phyloP scores from a whole-genome alignment of 2,113 vertebrate species.

The Haplochromis burtoni region DNA sequence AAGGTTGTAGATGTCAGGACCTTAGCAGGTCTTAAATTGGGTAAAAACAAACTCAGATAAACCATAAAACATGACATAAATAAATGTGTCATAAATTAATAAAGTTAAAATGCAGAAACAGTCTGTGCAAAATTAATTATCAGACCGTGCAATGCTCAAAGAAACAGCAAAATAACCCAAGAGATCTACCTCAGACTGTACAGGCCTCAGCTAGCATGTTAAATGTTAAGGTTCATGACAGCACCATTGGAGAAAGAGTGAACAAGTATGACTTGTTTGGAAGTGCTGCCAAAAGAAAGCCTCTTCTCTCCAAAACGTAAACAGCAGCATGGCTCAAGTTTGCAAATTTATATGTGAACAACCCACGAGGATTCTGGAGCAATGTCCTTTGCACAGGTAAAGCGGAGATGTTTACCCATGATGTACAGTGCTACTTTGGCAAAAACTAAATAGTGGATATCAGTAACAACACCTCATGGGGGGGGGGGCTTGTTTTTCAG shows the following conservation, averaged over 20 bases:
- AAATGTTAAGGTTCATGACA: neutral
- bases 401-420: accelerated
- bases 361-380: accelerated
- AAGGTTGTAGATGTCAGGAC: neutral
- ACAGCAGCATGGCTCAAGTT: neutral
- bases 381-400: neutral
- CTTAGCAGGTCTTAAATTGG: neutral
- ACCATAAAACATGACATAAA: accelerated
- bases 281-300: neutral
- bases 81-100: neutral
- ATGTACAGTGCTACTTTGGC: neutral
- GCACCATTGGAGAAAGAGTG: neutral
- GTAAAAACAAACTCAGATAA: neutral
- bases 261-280: neutral
- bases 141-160: accelerated
- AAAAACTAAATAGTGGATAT: neutral
- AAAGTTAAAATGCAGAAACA: accelerated
- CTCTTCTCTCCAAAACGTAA: accelerated
- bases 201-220: neutral
- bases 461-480: neutral
- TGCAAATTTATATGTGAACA: neutral
- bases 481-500: neutral
- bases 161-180: neutral
- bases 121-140: neutral
- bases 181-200: accelerated